A percentile compares a stretch with the other conserved stretches of the same genome.
phyloP scores from a whole-genome alignment of 1,140 invertebrate species.

The Plutomurus gul region DNA sequence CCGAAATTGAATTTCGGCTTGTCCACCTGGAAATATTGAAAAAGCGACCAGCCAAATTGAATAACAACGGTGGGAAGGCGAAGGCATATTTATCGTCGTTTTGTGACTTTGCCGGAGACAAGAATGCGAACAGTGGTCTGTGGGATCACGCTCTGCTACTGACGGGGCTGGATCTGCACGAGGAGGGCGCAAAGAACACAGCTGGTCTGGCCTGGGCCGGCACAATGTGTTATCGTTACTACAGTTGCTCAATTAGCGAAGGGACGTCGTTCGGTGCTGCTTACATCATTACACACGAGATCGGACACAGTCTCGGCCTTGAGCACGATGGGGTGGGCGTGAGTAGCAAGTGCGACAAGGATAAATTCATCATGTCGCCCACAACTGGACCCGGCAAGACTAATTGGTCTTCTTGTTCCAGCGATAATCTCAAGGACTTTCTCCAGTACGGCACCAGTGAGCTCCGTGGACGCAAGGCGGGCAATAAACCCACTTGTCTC shows the following conservation, averaged over 20 bases:
- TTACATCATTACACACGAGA: conserved; percentile 57
- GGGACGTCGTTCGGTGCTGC: conserved; percentile 57
- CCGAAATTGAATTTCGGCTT: conserved; percentile 54
- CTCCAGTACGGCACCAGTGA: conserved; percentile 51
- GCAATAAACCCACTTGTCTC: conserved; percentile 41
- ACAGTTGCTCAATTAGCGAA: conserved; percentile 56
- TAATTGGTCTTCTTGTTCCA: conserved; percentile 56
- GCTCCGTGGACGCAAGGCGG: conserved; percentile 16
- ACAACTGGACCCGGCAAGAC: conserved; percentile 57
- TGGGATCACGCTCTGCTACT: conserved; percentile 57
- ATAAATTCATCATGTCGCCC: conserved; percentile 57
- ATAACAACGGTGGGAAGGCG: conserved; percentile 53
- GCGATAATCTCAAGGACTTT: conserved; percentile 56
- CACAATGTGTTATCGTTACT: conserved; percentile 57
- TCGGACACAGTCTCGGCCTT: conserved; percentile 58
- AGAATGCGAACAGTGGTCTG: conserved; percentile 50
- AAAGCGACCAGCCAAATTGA: conserved; percentile 51
- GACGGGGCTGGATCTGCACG: conserved; percentile 54
- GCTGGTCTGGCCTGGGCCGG: conserved; percentile 56
- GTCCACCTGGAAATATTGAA: conserved; percentile 56
- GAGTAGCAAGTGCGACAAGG: conserved; percentile 55
- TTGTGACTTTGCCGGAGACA: conserved; percentile 57
- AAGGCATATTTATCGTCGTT: conserved; percentile 57
- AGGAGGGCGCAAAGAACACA: conserved; percentile 39
- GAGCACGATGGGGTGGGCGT: conserved; percentile 57